phyloP scores from a whole-genome alignment of 2,113 vertebrate genomes.

The Orthonyx spaldingii region DNA sequence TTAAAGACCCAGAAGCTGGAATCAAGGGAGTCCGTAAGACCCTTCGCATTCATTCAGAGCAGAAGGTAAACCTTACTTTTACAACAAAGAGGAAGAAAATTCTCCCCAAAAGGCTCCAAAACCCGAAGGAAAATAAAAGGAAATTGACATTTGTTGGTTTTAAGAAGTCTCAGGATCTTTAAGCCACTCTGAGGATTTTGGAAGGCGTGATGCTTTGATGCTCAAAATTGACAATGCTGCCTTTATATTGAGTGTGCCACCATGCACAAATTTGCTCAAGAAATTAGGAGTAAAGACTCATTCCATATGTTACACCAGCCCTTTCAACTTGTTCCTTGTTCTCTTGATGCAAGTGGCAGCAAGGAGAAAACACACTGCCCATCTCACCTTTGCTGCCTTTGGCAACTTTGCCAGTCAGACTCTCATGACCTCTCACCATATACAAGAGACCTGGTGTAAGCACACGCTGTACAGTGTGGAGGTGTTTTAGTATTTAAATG shows the following conservation, averaged over 20 bases:
- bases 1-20: slow-evolving; percentile 39
- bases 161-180: slow-evolving; percentile 4
- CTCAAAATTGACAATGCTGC: background rate
- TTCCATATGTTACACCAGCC: background rate
- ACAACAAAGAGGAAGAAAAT: slow-evolving; percentile 36
- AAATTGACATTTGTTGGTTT: slow-evolving; percentile 35
- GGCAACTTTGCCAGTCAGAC: background rate
- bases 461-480: fast-evolving
- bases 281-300: background rate
- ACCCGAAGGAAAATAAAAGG: slow-evolving; percentile 36
- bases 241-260: background rate
- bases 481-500: background rate
- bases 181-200: background rate
- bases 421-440: fast-evolving
- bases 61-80: slow-evolving; percentile 28
- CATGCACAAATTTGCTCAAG: background rate
- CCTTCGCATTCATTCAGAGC: slow-evolving; percentile 1
- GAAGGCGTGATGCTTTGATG: background rate
- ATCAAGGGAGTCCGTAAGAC: background rate
- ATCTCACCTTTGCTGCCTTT: background rate
- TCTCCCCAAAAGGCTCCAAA: slow-evolving; percentile 21
- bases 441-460: background rate
- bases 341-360: background rate
- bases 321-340: background rate
- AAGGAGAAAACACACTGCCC: background rate